Evolutionary conservation across 1,140 invertebrate genomes (phyloP).

Genomic region (Xylocopa sonorina): DNA sequence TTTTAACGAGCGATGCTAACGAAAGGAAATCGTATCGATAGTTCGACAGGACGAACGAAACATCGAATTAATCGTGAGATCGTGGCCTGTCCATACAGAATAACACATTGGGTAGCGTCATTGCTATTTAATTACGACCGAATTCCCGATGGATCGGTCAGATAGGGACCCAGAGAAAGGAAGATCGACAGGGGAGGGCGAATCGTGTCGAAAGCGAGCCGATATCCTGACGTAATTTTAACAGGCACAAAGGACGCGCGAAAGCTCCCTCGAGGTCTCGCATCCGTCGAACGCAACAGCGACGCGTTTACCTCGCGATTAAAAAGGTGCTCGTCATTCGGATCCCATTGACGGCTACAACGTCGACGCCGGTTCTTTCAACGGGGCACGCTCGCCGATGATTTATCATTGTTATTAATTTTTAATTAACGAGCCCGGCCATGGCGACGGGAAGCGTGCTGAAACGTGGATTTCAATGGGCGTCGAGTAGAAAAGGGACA

Average conservation of each 20-base stretch:
- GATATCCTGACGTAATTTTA: slow-evolving; percentile 41
- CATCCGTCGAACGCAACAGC: slow-evolving; percentile 9
- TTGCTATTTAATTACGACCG: slow-evolving; percentile 23
- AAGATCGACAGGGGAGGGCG: not conserved
- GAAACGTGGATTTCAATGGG: not conserved
- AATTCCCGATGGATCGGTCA: slow-evolving; percentile 1
- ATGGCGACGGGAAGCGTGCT: not conserved
- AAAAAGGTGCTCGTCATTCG: slow-evolving; percentile 50
- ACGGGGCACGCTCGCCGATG: slow-evolving; percentile 6
- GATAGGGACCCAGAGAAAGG: not conserved
- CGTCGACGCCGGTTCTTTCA: slow-evolving; percentile 16
- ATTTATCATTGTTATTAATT: slow-evolving; percentile 59
- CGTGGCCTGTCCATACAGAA: not conserved
- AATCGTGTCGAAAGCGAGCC: slow-evolving; percentile 29
- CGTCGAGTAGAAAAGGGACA: not conserved
- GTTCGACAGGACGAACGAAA: too few relatives aligned
- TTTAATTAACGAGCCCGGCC: slow-evolving; percentile 51
- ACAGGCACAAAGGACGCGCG: slow-evolving; percentile 40
- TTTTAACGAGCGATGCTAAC: too few relatives aligned
- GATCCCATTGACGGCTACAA: slow-evolving; percentile 17
- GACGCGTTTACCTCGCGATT: slow-evolving; percentile 21
- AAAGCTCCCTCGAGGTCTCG: slow-evolving; percentile 17
- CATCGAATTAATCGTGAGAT: not conserved
- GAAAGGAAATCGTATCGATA: too few relatives aligned
- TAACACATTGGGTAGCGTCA: not conserved